phyloP scores from a whole-genome alignment of 2,888 invertebrate genomes.

The Pardosa pseudoannulata region DNA sequence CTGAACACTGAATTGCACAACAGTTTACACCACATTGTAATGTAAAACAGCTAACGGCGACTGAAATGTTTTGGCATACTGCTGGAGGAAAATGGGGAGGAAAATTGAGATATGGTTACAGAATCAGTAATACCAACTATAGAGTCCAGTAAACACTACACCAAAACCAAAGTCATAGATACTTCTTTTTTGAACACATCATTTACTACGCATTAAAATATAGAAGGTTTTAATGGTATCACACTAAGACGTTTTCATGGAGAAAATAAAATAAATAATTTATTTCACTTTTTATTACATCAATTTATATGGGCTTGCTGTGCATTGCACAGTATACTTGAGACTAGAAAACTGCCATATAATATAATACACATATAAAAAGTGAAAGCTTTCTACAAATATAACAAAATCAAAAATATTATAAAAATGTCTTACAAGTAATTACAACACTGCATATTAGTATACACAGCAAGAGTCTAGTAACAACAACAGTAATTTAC shows the following conservation, averaged over 20 bases:
- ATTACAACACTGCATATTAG: conserved; percentile 69
- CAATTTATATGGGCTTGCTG: conserved; percentile 13
- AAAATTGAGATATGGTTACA: conserved; percentile 49
- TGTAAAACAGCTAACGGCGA: conserved; percentile 68
- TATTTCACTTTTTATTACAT: not conserved
- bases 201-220: conserved; percentile 6
- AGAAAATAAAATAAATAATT: conserved; percentile 4
- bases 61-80: conserved; percentile 63
- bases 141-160: conserved; percentile 9
- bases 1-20: conserved; percentile 72
- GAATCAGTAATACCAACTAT: conserved; percentile 27
- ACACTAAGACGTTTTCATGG: conserved; percentile 31
- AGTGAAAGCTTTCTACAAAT: conserved; percentile 73
- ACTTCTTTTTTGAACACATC: conserved; percentile 5
- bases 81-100: conserved; percentile 37
- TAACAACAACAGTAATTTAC: conserved; percentile 69
- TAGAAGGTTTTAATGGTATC: conserved; percentile 21
- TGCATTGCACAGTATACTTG: conserved; percentile 68
- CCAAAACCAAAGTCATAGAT: conserved; percentile 24
- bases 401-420: conserved; percentile 72
- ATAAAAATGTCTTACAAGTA: conserved; percentile 70
- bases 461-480: conserved; percentile 56
- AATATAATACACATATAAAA: conserved; percentile 71
- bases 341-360: conserved; percentile 71
- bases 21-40: conserved; percentile 66